Base-by-base conservation (phyloP, 2,888 invertebrate species). In the Apodemia hepburni region DNA sequence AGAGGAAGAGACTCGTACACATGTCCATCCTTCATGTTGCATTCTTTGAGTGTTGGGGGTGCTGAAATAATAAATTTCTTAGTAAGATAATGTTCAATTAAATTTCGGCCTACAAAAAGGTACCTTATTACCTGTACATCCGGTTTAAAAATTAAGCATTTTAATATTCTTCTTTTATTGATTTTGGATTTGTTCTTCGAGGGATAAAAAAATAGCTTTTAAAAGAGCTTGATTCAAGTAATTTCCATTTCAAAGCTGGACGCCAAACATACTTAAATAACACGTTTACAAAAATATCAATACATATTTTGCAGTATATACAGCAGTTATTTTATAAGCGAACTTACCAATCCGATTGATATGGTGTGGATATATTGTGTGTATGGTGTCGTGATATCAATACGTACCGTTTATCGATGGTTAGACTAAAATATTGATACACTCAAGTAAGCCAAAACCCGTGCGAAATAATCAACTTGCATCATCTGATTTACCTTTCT, bases 1-100 rank as follows among this genome's bases (percentile, higher is more conserved):
- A 96, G 93, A 11, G 95, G 95, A 61, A 98, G 94, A 12, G 98
- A 97, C 83, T 97, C 97, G 82, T 93, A 96, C 42, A 95, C 93
- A 66, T 94, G 93, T 65, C 94, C 93, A 83, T 97, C 96, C 73
- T 94, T 94, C 85, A 97, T 93, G 73, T 93, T 95, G 70, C 95
- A 94, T 71, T 94, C 94, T 75, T 94, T 85, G 71, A 97, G 93
- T 80, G 94, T 93, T 51, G 97, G 96, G 70, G 94, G 91, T 79
- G 96, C 95, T 95, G 82, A 47, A 83, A 79, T 33, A 27, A n/a
- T 38, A 11, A 38, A 38, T 11, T 35, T 38, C 5, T 2, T 11
- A 11, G 11, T 38, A 38, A 38, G 38, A 11, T 11, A 0, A 11
- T 38, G 11, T 9, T 38, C 12, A 4, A 4, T 12, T 12, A 38